phyloP scores from a whole-genome alignment of 2,888 invertebrate genomes.

The Cryptus viduatorius region DNA sequence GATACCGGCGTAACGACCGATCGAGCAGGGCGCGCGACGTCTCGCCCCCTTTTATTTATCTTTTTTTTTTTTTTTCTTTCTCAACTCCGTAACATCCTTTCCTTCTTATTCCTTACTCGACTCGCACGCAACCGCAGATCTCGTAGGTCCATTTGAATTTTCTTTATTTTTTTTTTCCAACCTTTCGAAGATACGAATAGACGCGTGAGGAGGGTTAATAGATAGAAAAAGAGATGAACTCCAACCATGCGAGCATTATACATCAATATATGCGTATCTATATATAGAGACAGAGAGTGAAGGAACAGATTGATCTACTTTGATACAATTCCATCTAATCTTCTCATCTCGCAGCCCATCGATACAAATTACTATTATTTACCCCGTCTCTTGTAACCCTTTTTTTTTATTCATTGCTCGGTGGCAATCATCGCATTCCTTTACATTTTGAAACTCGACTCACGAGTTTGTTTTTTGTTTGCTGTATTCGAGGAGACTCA shows the following conservation, averaged over 20 bases:
- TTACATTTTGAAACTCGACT: slow-evolving; percentile 4
- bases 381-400: not conserved
- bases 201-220: slow-evolving; percentile 4
- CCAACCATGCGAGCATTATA: not conserved
- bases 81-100: not conserved
- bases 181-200: not conserved
- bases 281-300: not conserved
- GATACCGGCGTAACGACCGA: slow-evolving; percentile 54
- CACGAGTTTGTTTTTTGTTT: not conserved
- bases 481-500: no score
- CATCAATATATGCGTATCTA: not conserved
- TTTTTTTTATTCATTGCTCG: not conserved
- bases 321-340: slow-evolving; percentile 25
- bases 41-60: slow-evolving; percentile 21
- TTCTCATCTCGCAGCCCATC: slow-evolving; percentile 21
- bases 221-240: slow-evolving; percentile 24
- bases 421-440: not conserved
- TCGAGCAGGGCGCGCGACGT: slow-evolving; percentile 27
- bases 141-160: slow-evolving; percentile 27
- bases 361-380: slow-evolving; percentile 20
- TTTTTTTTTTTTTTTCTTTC: not conserved
- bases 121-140: slow-evolving; percentile 37
- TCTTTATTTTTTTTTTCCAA: no score
- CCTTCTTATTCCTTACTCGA: slow-evolving; percentile 4
- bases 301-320: slow-evolving; percentile 13